These are phyloP conservation scores for Lampropteryx suffumata DNA, from an alignment of 2,888 invertebrate species.

Conservation along the genomic window DNA sequence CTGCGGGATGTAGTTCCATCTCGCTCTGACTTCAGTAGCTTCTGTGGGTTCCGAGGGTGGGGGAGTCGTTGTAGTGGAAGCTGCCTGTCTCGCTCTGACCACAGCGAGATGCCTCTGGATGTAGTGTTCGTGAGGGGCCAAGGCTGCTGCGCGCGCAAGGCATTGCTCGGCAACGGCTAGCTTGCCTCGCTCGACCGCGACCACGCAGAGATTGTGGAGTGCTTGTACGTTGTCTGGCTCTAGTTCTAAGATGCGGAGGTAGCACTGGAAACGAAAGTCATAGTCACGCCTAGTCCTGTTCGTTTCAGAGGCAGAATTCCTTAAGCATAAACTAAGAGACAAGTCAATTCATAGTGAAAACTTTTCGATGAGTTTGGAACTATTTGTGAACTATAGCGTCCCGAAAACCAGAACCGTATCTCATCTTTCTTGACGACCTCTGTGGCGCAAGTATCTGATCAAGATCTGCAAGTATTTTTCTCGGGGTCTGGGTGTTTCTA, in stretches of 20 bases:
- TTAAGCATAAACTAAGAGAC: too few relatives aligned
- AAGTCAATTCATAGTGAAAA: too few relatives aligned
- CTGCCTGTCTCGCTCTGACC: slow-evolving; percentile 86
- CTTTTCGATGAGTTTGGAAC: too few relatives aligned
- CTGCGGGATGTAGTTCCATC: slow-evolving; percentile 80
- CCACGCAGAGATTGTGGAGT: slow-evolving; percentile 97
- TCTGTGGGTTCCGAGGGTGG: slow-evolving; percentile 39
- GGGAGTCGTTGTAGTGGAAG: slow-evolving; percentile 35
- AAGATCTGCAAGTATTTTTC: too few relatives aligned
- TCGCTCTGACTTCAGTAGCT: slow-evolving; percentile 65
- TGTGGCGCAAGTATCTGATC: too few relatives aligned
- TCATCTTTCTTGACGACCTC: too few relatives aligned
- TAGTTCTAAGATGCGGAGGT: slow-evolving; percentile 91
- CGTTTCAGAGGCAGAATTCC: too few relatives aligned
- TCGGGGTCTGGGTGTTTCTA: too few relatives aligned
- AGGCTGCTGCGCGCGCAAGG: slow-evolving; percentile 88
- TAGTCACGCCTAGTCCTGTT: too few relatives aligned
- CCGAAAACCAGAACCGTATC: too few relatives aligned
- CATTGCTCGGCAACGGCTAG: slow-evolving; percentile 93
- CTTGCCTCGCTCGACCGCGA: slow-evolving; percentile 95
- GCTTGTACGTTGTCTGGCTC: slow-evolving; percentile 97
- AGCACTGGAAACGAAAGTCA: slow-evolving; percentile 86
- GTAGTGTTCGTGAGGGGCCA: slow-evolving; percentile 96
- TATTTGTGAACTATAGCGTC: too few relatives aligned
- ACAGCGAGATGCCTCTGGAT: slow-evolving; percentile 94